Evolutionary conservation across 1,140 invertebrate genomes (phyloP).

Genomic region (Orchesella cincta): DNA sequence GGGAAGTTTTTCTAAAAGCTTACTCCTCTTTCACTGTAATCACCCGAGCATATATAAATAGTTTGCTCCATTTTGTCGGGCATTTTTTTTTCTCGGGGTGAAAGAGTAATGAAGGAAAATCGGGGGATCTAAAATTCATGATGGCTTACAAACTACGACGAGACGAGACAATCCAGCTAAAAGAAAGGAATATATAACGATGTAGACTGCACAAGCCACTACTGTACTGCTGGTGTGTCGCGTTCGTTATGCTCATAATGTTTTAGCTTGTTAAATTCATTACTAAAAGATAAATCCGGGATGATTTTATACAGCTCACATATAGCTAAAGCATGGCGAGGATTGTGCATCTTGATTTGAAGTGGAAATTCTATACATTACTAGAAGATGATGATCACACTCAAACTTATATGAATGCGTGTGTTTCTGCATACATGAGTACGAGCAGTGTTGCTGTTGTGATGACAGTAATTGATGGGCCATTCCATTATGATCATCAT

Average conservation of each 20-base stretch:
- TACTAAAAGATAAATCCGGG: too few relatives aligned
- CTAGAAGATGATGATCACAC: background rate
- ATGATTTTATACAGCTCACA: background rate
- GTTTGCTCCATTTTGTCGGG: background rate
- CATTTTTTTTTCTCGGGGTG: background rate
- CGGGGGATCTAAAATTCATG: slow-evolving; percentile 45
- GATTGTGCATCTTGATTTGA: background rate
- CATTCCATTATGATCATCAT: slow-evolving; percentile 29
- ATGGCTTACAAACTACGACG: slow-evolving; percentile 36
- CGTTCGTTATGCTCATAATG: too few relatives aligned
- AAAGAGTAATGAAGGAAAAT: slow-evolving; percentile 8
- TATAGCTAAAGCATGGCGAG: background rate
- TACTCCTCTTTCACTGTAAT: background rate
- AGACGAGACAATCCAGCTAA: background rate
- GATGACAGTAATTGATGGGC: slow-evolving; percentile 48
- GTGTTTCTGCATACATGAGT: background rate
- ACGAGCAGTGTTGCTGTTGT: slow-evolving; percentile 32
- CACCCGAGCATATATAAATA: background rate
- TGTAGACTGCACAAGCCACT: too few relatives aligned
- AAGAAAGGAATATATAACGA: too few relatives aligned
- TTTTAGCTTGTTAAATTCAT: too few relatives aligned
- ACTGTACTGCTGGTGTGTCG: too few relatives aligned
- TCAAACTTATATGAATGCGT: too few relatives aligned
- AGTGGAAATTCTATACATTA: background rate
- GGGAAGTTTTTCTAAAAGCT: background rate